Conservation (phyloP, 2,797 vertebrate species). For the Sebastes alutus region DNA sequence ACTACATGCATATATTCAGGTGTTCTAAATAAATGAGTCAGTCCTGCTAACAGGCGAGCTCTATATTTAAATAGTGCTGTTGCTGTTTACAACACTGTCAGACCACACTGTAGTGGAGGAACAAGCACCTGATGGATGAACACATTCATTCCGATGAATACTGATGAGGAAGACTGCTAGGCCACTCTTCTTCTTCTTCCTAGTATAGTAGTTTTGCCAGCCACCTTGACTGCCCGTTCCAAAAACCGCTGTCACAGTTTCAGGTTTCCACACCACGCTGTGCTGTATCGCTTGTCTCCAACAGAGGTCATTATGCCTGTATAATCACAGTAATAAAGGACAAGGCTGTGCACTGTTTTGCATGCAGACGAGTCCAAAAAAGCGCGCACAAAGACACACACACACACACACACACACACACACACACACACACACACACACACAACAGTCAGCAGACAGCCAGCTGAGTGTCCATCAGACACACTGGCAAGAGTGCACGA, state of each 20-base stretch:
- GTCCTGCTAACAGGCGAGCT: slow-evolving; percentile 37
- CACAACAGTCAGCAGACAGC: slow-evolving; percentile 3
- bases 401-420: background rate
- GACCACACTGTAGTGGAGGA: slow-evolving; percentile 44
- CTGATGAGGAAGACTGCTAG: slow-evolving; percentile 54
- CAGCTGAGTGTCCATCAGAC: background rate
- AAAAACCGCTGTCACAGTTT: slow-evolving; percentile 51
- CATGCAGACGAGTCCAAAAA: slow-evolving; percentile 14
- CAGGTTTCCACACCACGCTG: slow-evolving; percentile 47
- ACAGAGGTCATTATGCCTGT: slow-evolving; percentile 72
- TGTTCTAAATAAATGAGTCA: slow-evolving; percentile 37
- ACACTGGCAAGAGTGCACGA: background rate
- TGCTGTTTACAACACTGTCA: slow-evolving; percentile 52
- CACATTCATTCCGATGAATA: slow-evolving; percentile 51
- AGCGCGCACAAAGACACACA: background rate
- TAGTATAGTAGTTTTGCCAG: slow-evolving; percentile 35
- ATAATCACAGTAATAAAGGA: slow-evolving; percentile 58
- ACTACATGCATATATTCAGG: background rate
- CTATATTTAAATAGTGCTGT: slow-evolving; percentile 44
- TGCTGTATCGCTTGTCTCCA: slow-evolving; percentile 60
- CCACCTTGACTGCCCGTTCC: slow-evolving; percentile 54
- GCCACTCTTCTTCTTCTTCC: slow-evolving; percentile 28
- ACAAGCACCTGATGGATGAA: slow-evolving; percentile 66
- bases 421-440: background rate
- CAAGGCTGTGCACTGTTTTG: slow-evolving; percentile 29